Percentiles rank a stretch among this genome's conserved stretches.
Conservation (phyloP, 2,888 invertebrate genomes). For the Cataglyphis altisquamis region DNA sequence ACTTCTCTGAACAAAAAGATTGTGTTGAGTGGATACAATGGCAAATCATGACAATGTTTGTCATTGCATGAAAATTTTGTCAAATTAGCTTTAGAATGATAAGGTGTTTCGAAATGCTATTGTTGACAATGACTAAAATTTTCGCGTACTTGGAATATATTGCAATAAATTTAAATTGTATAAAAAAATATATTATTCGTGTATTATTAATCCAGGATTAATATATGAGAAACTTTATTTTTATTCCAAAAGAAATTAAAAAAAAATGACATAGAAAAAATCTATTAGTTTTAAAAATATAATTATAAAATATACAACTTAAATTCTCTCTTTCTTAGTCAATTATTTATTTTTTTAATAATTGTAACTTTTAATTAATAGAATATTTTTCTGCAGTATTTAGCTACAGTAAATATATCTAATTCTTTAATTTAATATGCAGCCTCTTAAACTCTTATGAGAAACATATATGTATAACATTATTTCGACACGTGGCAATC, state of each 20-base stretch:
- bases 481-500: background rate
- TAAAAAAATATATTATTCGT: background rate
- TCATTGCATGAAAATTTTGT: background rate
- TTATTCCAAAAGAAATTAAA: background rate
- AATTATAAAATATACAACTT: background rate
- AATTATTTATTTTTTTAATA: background rate
- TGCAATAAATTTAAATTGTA: background rate
- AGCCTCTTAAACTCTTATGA: background rate
- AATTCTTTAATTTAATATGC: background rate
- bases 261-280: background rate
- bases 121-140: background rate
- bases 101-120: background rate
- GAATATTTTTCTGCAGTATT: background rate
- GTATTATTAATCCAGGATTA: background rate
- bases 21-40: background rate
- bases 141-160: background rate
- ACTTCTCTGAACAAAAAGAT: conserved; percentile 72
- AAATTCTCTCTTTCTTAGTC: background rate
- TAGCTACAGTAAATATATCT: background rate
- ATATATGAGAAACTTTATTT: background rate
- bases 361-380: background rate
- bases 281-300: background rate
- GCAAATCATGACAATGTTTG: background rate
- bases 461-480: background rate
- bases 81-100: background rate